Evolutionary conservation across 2,797 vertebrate species (phyloP).

Genomic region (Lepus oiostolus): DNA sequence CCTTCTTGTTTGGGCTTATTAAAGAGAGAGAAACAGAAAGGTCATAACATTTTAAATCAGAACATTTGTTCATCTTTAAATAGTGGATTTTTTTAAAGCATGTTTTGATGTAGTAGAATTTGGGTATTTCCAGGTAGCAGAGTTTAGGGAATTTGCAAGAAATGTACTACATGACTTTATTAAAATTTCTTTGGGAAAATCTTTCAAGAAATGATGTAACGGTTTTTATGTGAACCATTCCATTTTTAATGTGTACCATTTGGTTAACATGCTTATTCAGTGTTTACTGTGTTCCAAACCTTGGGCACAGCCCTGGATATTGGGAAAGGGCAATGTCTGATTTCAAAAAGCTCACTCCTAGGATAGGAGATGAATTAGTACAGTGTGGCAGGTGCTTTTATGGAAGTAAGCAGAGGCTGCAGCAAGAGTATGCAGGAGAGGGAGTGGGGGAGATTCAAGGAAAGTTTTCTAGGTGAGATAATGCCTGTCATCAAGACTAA

Average conservation of each 20-base stretch:
- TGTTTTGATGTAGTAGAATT: constrained; percentile 9
- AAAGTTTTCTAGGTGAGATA: neutral
- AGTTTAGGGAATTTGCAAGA: constrained; percentile 37
- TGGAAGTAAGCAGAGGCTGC: neutral
- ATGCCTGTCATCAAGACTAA: neutral
- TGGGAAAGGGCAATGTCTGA: constrained; percentile 28
- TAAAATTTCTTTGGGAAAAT: neutral
- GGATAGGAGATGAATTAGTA: neutral
- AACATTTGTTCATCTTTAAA: constrained; percentile 1
- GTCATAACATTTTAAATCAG: constrained; percentile 16
- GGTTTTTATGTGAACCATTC: neutral
- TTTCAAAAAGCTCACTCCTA: neutral
- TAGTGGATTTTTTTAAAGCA: neutral
- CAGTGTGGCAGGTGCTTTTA: neutral
- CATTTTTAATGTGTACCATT: constrained; percentile 2
- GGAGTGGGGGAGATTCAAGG: neutral
- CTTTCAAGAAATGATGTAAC: neutral
- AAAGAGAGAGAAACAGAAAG: constrained; percentile 32
- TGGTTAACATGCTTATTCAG: constrained; percentile 22
- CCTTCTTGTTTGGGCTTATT: neutral
- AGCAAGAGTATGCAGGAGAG: neutral
- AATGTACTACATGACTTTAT: constrained; percentile 45
- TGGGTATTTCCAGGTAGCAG: neutral
- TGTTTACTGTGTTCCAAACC: neutral
- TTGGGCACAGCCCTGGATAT: neutral